Evolutionary conservation across 2,797 vertebrate genomes (phyloP).

Genomic region (Alfaro cultratus): DNA sequence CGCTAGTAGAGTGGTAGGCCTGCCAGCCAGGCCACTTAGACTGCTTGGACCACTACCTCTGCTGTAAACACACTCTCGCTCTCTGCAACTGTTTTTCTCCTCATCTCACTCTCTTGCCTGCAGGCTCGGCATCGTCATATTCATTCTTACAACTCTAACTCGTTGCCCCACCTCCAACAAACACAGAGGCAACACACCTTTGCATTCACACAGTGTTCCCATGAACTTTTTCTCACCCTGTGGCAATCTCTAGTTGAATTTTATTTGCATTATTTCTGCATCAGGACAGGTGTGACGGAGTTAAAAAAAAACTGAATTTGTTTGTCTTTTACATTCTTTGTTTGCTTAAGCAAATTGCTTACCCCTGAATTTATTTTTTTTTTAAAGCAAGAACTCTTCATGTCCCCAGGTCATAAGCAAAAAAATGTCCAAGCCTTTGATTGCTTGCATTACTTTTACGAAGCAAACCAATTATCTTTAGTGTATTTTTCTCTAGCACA

Average conservation of each 20-base stretch:
- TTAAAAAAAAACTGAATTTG: constrained; percentile 16
- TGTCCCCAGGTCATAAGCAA: constrained; percentile 8
- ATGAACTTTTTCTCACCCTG: constrained; percentile 13
- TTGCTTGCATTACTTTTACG: constrained; percentile 70
- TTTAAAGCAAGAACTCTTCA: constrained; percentile 17
- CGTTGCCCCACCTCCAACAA: constrained; percentile 49
- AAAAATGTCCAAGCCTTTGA: constrained; percentile 45
- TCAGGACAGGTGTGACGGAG: constrained; percentile 9
- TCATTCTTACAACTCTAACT: constrained; percentile 58
- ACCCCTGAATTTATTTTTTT: not conserved
- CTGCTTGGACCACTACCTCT: constrained; percentile 73
- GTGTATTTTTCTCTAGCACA: constrained; percentile 58
- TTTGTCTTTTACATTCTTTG: constrained; percentile 30
- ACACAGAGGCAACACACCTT: constrained; percentile 16
- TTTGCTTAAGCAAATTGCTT: constrained; percentile 37
- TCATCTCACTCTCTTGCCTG: constrained; percentile 32
- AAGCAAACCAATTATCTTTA: constrained; percentile 60
- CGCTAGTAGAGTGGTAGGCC: constrained; percentile 67
- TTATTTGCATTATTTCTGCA: constrained; percentile 50
- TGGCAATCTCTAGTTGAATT: constrained; percentile 30
- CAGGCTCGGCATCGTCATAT: constrained; percentile 57
- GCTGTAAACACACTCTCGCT: constrained; percentile 60
- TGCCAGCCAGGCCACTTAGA: constrained; percentile 73
- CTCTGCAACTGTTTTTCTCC: constrained; percentile 26
- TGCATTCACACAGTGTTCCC: constrained; percentile 4